Conservation (phyloP, 2,888 invertebrate genomes). For the Steinernema scapterisci region DNA sequence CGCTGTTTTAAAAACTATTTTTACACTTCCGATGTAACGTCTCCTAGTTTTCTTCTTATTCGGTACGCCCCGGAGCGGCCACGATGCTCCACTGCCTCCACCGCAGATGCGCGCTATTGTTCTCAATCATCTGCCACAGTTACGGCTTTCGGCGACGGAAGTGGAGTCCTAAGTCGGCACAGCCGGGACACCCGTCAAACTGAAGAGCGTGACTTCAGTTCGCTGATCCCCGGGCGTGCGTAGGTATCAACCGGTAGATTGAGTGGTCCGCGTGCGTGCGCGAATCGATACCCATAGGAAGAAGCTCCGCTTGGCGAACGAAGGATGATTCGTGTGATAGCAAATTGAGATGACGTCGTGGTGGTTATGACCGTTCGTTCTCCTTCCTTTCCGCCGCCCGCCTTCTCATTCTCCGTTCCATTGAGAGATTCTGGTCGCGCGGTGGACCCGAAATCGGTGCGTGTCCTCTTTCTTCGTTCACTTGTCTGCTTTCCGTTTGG, state of each 20-base stretch:
- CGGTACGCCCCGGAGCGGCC: slow-evolving; percentile 29
- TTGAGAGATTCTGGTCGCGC: slow-evolving; percentile 24
- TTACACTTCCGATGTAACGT: slow-evolving; percentile 31
- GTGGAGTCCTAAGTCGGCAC: too few relatives aligned
- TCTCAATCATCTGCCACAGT: not conserved
- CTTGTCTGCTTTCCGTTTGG: too few relatives aligned
- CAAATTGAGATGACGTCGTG: slow-evolving; percentile 18
- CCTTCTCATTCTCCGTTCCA: not conserved
- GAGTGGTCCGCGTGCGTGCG: too few relatives aligned
- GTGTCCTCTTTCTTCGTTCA: not conserved
- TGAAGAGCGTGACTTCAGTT: too few relatives aligned
- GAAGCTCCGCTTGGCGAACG: too few relatives aligned
- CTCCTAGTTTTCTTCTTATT: slow-evolving; percentile 31
- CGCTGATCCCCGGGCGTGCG: too few relatives aligned
- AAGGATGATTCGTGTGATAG: not conserved
- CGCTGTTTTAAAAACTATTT: slow-evolving; percentile 32
- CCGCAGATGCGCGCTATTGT: slow-evolving; percentile 14
- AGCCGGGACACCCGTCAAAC: too few relatives aligned
- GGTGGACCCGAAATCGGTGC: not conserved
- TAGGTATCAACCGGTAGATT: too few relatives aligned
- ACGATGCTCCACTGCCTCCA: not conserved
- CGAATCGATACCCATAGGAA: too few relatives aligned
- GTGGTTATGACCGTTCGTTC: slow-evolving; percentile 14
- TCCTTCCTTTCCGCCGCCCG: not conserved
- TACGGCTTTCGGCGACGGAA: not conserved